Base-by-base conservation (phyloP, 2,113 vertebrate species). In the Motacilla alba region DNA sequence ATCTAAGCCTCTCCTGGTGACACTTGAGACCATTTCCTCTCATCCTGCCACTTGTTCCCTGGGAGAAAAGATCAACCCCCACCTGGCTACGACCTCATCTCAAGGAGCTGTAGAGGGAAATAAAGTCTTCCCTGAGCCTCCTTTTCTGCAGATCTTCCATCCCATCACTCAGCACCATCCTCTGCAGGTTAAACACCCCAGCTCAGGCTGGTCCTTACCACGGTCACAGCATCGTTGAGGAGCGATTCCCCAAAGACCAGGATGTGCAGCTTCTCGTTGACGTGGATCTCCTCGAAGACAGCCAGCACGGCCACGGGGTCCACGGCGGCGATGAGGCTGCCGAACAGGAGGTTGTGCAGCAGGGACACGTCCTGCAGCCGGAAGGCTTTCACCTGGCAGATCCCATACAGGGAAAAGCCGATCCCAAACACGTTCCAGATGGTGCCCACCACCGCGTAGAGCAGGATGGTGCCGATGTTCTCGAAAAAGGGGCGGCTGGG, bases 241-340 rank as follows among this genome's bases (percentile, higher is more conserved):
- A 99, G 96, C 0, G 98, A 99, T 64, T 98, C 98, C 18, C 98
- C 98, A 2, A 99, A 99, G 67, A 99, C 98, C 94, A 99, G 75
- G 83, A 99, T 98, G 81, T 98, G 98, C 19, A 99, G 97, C 90
- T 98, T 98, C 70, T 98, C 98, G 1, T 99, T 99, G 63, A 98
- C 98, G 0, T 98, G 98, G 92, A 99, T 99, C 97, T 99, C 98
- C 89, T 99, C 98, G 19, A 99, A 99, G 50, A 99, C 98, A 0
- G 98, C 98, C 3, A 99, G 94, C 74, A 99, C 98, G 0, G 98
- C 98, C 87, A 98, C 98, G 0, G 99, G 98, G 35, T 98, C 98
- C 50, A 98, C 98, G 0, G 98, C 98, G 0, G 98, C 98, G 2
- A 99, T 99, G 87, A 99, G 96, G 50, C 98, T 98, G 41, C 98